phyloP scores from a whole-genome alignment of 30 jellyfish, hydroid and myxozoan species.

The Aurelia aurita complex sp. Pacific region DNA sequence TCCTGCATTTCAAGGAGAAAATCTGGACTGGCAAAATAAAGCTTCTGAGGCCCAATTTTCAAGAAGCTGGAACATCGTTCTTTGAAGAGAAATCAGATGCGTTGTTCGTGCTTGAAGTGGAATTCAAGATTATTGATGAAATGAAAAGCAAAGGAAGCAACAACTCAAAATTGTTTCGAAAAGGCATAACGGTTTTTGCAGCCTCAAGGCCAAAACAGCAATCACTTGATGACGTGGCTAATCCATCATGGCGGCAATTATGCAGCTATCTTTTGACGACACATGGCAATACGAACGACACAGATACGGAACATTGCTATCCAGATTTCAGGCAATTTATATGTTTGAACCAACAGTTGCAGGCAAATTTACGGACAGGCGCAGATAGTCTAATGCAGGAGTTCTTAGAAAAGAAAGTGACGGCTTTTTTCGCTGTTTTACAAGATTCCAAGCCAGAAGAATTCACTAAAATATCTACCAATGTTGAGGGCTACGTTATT shows the following conservation, averaged over 20 bases:
- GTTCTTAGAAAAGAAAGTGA: slow-evolving; percentile 1
- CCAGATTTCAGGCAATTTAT: not conserved
- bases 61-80: not conserved
- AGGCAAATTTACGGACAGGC: not conserved
- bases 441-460: slow-evolving; percentile 1
- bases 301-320: too few relatives aligned
- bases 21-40: slow-evolving; percentile 45
- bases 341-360: not conserved
- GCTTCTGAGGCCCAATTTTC: not conserved
- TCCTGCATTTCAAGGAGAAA: slow-evolving; percentile 36
- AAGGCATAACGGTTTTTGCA: not conserved
- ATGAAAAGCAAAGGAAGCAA: not conserved
- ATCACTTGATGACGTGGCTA: not conserved
- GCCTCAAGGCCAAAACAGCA: not conserved
- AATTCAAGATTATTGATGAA: slow-evolving; percentile 5
- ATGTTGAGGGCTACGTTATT: slow-evolving; percentile 29
- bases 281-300: not conserved
- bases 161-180: not conserved
- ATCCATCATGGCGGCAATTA: not conserved
- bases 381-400: not conserved
- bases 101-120: slow-evolving; percentile 8
- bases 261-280: not conserved
- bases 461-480: not conserved
- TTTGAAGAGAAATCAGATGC: not conserved
- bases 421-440: slow-evolving; percentile 40